Evolutionary conservation across 2,797 vertebrate genomes (phyloP).

Genomic region (Sebastes hubbsi): DNA sequence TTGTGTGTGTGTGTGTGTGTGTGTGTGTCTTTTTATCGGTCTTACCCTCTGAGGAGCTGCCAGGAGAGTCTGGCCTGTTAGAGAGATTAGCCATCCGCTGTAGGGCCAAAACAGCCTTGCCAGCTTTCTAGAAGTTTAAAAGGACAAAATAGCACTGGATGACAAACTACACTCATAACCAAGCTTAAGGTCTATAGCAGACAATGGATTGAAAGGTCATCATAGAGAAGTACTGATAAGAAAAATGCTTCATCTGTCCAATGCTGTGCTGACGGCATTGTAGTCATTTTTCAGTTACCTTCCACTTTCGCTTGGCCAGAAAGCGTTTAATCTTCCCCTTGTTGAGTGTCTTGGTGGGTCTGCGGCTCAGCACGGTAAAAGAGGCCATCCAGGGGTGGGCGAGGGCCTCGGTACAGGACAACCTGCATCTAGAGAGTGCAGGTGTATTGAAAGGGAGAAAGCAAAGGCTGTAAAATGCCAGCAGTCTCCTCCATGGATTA

Average conservation of each 20-base stretch:
- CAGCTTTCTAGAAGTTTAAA: conserved; percentile 80
- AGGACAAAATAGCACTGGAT: conserved; percentile 50
- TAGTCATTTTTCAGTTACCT: conserved; percentile 71
- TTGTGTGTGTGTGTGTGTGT: background rate
- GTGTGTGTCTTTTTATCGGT: conserved; percentile 8
- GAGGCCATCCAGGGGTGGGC: conserved; percentile 87
- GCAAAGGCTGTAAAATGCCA: background rate
- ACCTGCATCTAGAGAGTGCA: conserved; percentile 71
- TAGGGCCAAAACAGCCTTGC: conserved; percentile 89
- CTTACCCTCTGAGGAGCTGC: conserved; percentile 76
- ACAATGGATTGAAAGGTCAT: conserved; percentile 38
- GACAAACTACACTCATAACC: conserved; percentile 33
- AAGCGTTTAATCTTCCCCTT: conserved; percentile 88
- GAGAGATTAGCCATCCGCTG: conserved; percentile 85
- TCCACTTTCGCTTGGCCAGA: conserved; percentile 87
- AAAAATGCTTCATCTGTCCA: conserved; percentile 1
- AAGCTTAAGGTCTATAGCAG: conserved; percentile 7
- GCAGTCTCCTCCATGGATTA: background rate
- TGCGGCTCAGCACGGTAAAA: conserved; percentile 62
- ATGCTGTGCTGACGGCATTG: background rate
- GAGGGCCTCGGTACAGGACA: conserved; percentile 82
- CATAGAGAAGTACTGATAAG: background rate
- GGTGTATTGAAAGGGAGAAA: background rate
- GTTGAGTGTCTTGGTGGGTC: conserved; percentile 78
- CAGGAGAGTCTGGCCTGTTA: conserved; percentile 72